phyloP scores from a whole-genome alignment of 2,797 vertebrate genomes.

The Coilia nasus region DNA sequence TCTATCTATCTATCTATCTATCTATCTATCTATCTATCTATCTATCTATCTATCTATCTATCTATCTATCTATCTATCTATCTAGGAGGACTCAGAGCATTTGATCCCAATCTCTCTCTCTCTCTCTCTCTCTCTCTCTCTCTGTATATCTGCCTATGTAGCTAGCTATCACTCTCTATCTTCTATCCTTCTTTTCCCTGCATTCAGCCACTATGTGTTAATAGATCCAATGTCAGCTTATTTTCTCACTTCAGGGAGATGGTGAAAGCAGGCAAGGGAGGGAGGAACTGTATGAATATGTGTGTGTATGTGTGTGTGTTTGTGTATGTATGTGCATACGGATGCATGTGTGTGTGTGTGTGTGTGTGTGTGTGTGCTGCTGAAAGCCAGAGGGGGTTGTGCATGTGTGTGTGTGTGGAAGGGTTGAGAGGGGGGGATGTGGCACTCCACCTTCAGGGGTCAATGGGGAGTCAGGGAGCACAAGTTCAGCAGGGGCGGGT shows the following conservation, averaged over 20 bases:
- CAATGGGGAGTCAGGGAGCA: slow-evolving; percentile 82
- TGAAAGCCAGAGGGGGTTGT: slow-evolving; percentile 14
- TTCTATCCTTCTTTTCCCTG: slow-evolving; percentile 50
- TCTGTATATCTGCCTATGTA: background rate
- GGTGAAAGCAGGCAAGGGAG: slow-evolving; percentile 71
- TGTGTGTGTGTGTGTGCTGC: background rate
- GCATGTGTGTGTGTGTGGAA: background rate
- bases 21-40: background rate
- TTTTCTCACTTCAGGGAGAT: slow-evolving; percentile 86
- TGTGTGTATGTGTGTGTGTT: no score
- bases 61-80: background rate
- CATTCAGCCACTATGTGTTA: slow-evolving; percentile 84
- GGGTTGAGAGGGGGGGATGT: slow-evolving; percentile 9
- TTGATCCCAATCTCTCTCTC: slow-evolving; percentile 24
- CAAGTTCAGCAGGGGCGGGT: slow-evolving; percentile 74
- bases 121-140: slow-evolving; percentile 30
- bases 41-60: background rate
- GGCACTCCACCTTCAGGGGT: slow-evolving; percentile 66
- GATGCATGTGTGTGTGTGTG: slow-evolving; percentile 53
- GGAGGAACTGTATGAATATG: slow-evolving; percentile 10
- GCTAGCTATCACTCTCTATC: background rate
- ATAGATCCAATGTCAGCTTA: slow-evolving; percentile 89
- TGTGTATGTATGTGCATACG: no score
- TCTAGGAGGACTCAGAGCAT: background rate
- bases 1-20: slow-evolving; percentile 18